These are phyloP conservation scores for Oreocharis arfaki DNA, from an alignment of 2,113 vertebrate species.

Conservation along the genomic window DNA sequence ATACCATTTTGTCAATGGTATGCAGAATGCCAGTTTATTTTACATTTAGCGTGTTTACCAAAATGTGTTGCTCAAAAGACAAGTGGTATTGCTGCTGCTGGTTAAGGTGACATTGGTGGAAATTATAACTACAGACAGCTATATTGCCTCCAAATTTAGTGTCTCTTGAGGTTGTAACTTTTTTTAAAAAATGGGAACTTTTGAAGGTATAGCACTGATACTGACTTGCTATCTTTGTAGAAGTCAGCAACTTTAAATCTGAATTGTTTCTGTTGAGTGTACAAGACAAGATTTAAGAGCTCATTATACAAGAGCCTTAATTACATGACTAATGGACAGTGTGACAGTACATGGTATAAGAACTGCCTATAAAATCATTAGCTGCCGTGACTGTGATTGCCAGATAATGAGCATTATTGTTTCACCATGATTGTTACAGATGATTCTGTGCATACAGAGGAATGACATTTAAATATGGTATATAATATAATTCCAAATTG, in stretches of 20 bases:
- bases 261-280: background rate
- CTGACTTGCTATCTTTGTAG: background rate
- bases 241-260: constrained; percentile 6
- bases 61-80: background rate
- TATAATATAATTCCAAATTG: background rate
- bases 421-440: background rate
- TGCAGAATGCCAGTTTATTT: background rate
- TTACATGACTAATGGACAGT: constrained; percentile 44
- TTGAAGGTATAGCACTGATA: background rate
- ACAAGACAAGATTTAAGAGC: constrained; percentile 1
- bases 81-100: background rate
- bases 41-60: background rate
- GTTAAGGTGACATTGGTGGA: background rate
- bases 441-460: background rate
- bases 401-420: background rate
- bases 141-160: background rate
- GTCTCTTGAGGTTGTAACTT: background rate
- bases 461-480: background rate
- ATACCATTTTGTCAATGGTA: background rate
- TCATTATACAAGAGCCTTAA: constrained; percentile 6
- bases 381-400: background rate
- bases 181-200: background rate
- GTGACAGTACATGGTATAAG: background rate
- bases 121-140: background rate
- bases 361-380: background rate